Conservation (phyloP, 2,888 invertebrate species). For the Phortica okadai region DNA sequence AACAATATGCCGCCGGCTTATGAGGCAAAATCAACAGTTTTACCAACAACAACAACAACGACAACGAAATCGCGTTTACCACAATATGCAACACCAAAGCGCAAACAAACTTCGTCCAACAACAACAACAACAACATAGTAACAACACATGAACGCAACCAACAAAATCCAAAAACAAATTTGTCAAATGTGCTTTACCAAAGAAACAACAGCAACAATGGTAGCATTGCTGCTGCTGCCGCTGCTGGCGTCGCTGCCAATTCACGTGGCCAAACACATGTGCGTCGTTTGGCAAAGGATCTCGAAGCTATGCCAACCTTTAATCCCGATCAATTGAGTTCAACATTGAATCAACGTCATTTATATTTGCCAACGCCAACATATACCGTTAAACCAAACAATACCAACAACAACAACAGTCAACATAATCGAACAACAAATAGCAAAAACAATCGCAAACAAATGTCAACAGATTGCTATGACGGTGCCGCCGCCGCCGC, state of each 20-base stretch:
- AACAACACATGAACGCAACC: constrained; percentile 44
- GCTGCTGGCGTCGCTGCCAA: constrained; percentile 35
- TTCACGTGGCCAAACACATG: constrained; percentile 54
- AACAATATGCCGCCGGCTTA: constrained; percentile 59
- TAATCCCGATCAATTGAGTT: constrained; percentile 53
- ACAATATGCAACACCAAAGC: constrained; percentile 50
- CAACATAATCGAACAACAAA: constrained; percentile 23
- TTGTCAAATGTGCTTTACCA: constrained; percentile 59
- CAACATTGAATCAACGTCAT: constrained; percentile 56
- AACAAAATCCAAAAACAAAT: constrained; percentile 47
- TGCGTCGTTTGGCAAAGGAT: constrained; percentile 68
- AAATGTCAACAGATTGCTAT: too few species aligned
- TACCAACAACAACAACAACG: constrained; percentile 43
- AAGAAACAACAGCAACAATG: constrained; percentile 11
- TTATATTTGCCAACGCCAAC: constrained; percentile 50
- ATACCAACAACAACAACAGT: constrained; percentile 27
- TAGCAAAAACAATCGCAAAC: constrained; percentile 32
- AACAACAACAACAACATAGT: constrained; percentile 39
- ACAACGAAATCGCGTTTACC: constrained; percentile 43
- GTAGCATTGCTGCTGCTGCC: neutral
- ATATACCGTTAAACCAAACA: neutral
- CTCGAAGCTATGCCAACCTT: constrained; percentile 70
- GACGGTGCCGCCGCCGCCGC: neutral
- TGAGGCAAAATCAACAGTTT: constrained; percentile 46
- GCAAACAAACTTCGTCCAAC: constrained; percentile 38